Base-by-base conservation (phyloP, 2,113 vertebrate species). In the Pogonocichla stellata region DNA sequence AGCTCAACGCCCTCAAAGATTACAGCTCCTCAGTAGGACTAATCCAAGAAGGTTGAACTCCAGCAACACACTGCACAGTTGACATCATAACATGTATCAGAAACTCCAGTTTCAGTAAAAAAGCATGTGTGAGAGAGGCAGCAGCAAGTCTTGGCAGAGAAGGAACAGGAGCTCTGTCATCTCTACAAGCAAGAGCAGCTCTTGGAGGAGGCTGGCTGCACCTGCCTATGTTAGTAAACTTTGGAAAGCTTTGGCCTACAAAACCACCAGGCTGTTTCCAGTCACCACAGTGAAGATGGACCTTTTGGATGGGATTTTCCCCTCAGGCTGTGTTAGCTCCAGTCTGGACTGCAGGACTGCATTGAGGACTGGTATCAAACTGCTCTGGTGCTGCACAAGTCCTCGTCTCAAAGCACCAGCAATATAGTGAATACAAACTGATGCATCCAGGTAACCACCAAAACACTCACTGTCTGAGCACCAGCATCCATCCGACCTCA, bases 21-120 rank as follows among this genome's bases (percentile, higher is more conserved):
- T 26, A 82, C 81, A 94, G 78, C 75, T 90, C 79, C 60, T 90
- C 64, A 8, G 75, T 40, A 80, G 72, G 67, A 86, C 64, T 90
- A 47, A 88, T 25, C 17, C 4, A 29, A 34, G 34, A 14, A 83
- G 75, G 54, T 0, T 65, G 48, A 80, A 77, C n/a, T 56, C 12
- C 8, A 3, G 51, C 58, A 82, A 77, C 34, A 53, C 45, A 42
- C 6, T 38, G 66, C 58, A 75, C 34, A 88, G 67, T 11, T 25
- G 6, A 64, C 70, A 74, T 22, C 20, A 0, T 14, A 69, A 71
- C 23, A 47, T 1, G 1, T 38, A 51, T 11, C 79, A 93, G 72
- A 84, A 90, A 82, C 67, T 73, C 50, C 65, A 54, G 50, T 61
- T 92, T 70, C 50, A 33, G 90, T 33, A 23, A 71, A 71, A 66